phyloP scores from a whole-genome alignment of 2,797 vertebrate species.

The Otolemur crassicaudatus region DNA sequence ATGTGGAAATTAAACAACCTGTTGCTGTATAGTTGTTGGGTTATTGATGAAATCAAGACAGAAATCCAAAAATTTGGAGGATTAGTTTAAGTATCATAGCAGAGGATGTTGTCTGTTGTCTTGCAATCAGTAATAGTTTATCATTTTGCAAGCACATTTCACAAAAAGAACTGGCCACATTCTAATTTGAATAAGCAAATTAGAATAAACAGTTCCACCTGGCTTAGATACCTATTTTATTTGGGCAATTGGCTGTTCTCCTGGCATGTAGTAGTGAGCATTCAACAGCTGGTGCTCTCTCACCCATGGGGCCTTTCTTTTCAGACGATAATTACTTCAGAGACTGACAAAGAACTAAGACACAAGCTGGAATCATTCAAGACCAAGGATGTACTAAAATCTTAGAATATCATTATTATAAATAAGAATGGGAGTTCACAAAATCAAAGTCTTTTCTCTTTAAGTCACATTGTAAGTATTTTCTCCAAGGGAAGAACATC shows the following conservation, averaged over 20 bases:
- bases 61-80: background rate
- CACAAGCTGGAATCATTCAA: conserved; percentile 59
- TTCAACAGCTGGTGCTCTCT: conserved; percentile 71
- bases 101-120: conserved; percentile 6
- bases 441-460: conserved; percentile 62
- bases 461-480: background rate
- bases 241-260: conserved; percentile 66
- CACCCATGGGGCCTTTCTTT: conserved; percentile 59
- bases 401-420: conserved; percentile 23
- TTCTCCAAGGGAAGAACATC: background rate
- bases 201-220: conserved; percentile 70
- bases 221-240: conserved; percentile 67
- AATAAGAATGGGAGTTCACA: conserved; percentile 28
- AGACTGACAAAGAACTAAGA: conserved; percentile 52
- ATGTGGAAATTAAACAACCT: background rate
- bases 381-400: conserved; percentile 43
- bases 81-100: background rate
- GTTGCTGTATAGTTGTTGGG: background rate
- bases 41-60: background rate
- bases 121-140: conserved; percentile 10
- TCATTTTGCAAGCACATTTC: conserved; percentile 62
- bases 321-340: conserved; percentile 72
- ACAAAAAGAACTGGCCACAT: conserved; percentile 49
- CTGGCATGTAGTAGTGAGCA: conserved; percentile 65
- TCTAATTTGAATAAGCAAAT: conserved; percentile 64